Evolutionary conservation across 2,888 invertebrate genomes (phyloP).

Genomic region (Eledona agricola): DNA sequence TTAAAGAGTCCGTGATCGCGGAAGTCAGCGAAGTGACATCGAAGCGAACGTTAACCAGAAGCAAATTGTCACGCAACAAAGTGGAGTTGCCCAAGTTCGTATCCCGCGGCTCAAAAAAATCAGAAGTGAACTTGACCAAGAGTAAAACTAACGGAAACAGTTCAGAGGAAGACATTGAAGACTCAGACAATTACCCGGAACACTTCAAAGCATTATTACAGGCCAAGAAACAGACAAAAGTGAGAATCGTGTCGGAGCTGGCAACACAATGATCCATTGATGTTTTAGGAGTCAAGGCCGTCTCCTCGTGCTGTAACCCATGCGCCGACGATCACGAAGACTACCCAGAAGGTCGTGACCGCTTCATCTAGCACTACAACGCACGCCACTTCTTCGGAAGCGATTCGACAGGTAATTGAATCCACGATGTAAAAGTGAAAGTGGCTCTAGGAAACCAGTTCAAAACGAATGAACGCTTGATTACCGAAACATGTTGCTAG

Average conservation of each 20-base stretch:
- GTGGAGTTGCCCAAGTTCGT: constrained; percentile 36
- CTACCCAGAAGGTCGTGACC: constrained; percentile 49
- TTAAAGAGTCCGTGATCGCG: constrained; percentile 56
- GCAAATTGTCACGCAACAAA: constrained; percentile 18
- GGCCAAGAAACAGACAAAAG: constrained; percentile 64
- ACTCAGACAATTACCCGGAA: constrained; percentile 71
- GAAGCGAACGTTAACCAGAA: constrained; percentile 52
- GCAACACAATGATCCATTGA: constrained; percentile 46
- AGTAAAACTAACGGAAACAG: constrained; percentile 42
- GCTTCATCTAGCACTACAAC: constrained; percentile 40
- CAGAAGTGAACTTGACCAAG: constrained; percentile 44
- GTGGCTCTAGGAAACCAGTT: constrained; percentile 40
- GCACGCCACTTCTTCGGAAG: constrained; percentile 39
- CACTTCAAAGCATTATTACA: constrained; percentile 72
- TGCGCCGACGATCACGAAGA: constrained; percentile 46
- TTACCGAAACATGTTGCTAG: constrained; percentile 28
- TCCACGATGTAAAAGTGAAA: constrained; percentile 42
- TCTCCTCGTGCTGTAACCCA: constrained; percentile 28
- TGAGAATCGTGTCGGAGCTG: constrained; percentile 40
- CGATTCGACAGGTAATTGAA: constrained; percentile 26
- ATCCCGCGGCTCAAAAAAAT: constrained; percentile 38
- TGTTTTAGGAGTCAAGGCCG: constrained; percentile 55
- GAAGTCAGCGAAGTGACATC: constrained; percentile 58
- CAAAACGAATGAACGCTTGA: constrained; percentile 32
- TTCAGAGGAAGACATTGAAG: constrained; percentile 67